Evolutionary conservation across 2,888 invertebrate genomes (phyloP), one percentile per base, ranked within the genome.

Genomic region (Asteroscopus sphinx): DNA sequence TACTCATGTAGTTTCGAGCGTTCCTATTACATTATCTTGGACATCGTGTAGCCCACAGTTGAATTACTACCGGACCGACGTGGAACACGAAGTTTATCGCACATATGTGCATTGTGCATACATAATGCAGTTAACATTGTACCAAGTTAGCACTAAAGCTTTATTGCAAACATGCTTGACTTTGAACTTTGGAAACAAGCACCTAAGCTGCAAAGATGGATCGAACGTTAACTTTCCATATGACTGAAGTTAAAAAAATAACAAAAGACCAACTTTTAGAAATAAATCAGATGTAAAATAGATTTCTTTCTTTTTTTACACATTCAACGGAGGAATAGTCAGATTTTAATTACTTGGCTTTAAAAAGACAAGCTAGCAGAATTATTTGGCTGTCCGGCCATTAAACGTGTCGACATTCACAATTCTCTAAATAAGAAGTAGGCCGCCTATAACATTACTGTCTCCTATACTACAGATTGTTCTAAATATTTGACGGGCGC

Each of bases 401-500:
- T 47, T 1, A 7, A 39, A 39, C 7, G 3, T 11, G 7, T 25
- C 1, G 48, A 41, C 46, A 66, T 54, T 47, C 7, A 40, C 8
- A 33, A 35, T 26, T 41, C 15, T 55, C 28, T 41, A 26, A 65
- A 37, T 39, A 56, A 65, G 60, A 72, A 56, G 33, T 55, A 57
- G 61, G 56, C 11, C 65, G 17, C 25, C 30, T 28, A 39, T 52
- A 56, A 40, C 28, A 52, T 57, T 47, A 63, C 51, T 61, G 54
- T 69, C 73, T 42, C 47, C 33, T 59, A 59, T 42, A 56, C 40
- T 41, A 81, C 76, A 80, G 77, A 83, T 82, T 76, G 83, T 83
- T 80, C 82, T 82, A 81, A 80, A 87, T 73, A 73, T 66, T 73
- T 73, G 79, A 80, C 79, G 66, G 61, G 62, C 72, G 63, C 41